phyloP scores from a whole-genome alignment of 2,797 vertebrate genomes.

The Xerus rutilus region DNA sequence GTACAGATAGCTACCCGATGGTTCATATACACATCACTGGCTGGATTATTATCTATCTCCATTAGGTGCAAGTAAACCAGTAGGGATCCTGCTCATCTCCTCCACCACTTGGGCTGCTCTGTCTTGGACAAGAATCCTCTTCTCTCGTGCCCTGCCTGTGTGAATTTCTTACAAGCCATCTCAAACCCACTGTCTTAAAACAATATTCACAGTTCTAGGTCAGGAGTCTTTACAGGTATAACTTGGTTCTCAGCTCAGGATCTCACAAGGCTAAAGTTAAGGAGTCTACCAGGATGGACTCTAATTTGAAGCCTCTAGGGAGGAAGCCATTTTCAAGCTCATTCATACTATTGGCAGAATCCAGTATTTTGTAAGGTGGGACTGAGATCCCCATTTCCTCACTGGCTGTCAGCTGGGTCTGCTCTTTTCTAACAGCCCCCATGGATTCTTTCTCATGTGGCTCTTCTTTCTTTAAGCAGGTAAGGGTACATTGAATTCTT shows the following conservation, averaged over 20 bases:
- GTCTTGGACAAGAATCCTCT: neutral
- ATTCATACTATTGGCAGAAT: neutral
- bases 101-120: neutral
- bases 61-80: neutral
- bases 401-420: neutral
- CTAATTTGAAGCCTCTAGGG: neutral
- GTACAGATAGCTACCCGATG: neutral
- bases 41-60: neutral
- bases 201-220: neutral
- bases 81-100: neutral
- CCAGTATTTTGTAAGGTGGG: neutral
- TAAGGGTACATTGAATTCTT: neutral
- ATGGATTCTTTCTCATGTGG: neutral
- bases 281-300: neutral
- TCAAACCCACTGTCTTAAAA: neutral
- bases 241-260: neutral
- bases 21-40: fast-evolving
- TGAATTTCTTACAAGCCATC: neutral
- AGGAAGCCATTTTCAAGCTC: neutral
- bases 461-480: neutral
- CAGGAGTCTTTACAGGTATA: neutral
- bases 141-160: fast-evolving
- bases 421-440: neutral
- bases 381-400: neutral
- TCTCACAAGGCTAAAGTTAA: neutral